Evolutionary conservation across 2,888 invertebrate genomes (phyloP).

Genomic region (Drosophila kuntzei): DNA sequence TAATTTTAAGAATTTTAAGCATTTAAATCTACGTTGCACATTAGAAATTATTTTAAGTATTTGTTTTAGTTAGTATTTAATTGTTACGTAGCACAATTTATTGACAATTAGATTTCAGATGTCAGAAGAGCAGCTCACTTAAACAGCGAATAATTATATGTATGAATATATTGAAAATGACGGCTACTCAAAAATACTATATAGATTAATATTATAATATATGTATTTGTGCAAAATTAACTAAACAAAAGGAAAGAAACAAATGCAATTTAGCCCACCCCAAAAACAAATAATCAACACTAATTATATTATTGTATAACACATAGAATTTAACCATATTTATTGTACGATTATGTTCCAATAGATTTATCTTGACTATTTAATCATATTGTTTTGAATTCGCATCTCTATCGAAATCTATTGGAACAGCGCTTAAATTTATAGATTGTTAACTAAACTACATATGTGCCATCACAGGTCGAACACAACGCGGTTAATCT

Average conservation of each 20-base stretch:
- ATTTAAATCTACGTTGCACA: conserved; percentile 69
- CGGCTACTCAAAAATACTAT: conserved; percentile 31
- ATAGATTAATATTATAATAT: conserved; percentile 22
- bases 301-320: conserved; percentile 28
- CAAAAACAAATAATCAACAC: conserved; percentile 24
- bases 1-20: conserved; percentile 56
- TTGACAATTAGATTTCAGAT: conserved; percentile 39
- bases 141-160: conserved; percentile 72
- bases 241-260: conserved; percentile 21
- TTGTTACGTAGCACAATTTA: conserved; percentile 57
- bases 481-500: conserved; percentile 25
- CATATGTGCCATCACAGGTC: conserved; percentile 60
- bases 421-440: conserved; percentile 31
- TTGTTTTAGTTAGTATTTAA: conserved; percentile 58
- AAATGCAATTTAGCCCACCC: conserved; percentile 68
- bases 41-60: conserved; percentile 43
- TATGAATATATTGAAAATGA: conserved; percentile 20
- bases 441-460: conserved; percentile 30
- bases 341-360: conserved; percentile 35
- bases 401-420: conserved; percentile 16
- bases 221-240: conserved; percentile 26
- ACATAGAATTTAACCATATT: conserved; percentile 37
- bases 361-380: conserved; percentile 23
- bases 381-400: conserved; percentile 5
- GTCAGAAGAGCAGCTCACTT: conserved; percentile 45